Evolutionary conservation across 2,113 vertebrate species (phyloP).

Genomic region (Carassius gibelio): DNA sequence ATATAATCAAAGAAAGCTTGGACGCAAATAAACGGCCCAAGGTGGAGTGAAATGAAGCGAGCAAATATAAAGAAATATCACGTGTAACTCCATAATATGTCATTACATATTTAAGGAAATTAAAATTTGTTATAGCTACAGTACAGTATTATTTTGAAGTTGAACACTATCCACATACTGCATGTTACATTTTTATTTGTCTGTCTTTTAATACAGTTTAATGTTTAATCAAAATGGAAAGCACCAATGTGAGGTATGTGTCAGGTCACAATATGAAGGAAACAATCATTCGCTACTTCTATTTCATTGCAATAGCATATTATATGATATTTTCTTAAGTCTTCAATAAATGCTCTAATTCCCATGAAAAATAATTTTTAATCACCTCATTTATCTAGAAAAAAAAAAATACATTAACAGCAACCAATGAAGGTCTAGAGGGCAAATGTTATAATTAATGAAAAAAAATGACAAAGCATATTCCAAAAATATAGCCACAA

Average conservation of each 20-base stretch:
- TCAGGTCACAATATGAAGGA: neutral
- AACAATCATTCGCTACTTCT: neutral
- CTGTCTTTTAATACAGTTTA: too few species aligned
- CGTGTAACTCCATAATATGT: neutral
- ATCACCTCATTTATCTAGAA: neutral
- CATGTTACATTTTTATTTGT: too few species aligned
- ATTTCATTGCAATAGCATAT: neutral
- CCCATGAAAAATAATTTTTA: neutral
- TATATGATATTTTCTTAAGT: neutral
- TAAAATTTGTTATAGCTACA: too few species aligned
- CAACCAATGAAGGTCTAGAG: too few species aligned
- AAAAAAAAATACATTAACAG: neutral
- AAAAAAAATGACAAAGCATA: too few species aligned
- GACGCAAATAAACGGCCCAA: constrained; percentile 21
- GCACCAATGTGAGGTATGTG: too few species aligned
- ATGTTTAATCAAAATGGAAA: too few species aligned
- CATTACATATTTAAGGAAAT: neutral
- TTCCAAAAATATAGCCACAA: neutral
- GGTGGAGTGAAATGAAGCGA: neutral
- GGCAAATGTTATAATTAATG: neutral
- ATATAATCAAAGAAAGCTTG: neutral
- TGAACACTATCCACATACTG: neutral
- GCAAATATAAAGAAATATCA: constrained; percentile 7
- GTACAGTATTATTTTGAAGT: neutral
- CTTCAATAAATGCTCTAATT: neutral